phyloP scores from a whole-genome alignment of 2,797 vertebrate genomes.

The Cossypha dichroa region DNA sequence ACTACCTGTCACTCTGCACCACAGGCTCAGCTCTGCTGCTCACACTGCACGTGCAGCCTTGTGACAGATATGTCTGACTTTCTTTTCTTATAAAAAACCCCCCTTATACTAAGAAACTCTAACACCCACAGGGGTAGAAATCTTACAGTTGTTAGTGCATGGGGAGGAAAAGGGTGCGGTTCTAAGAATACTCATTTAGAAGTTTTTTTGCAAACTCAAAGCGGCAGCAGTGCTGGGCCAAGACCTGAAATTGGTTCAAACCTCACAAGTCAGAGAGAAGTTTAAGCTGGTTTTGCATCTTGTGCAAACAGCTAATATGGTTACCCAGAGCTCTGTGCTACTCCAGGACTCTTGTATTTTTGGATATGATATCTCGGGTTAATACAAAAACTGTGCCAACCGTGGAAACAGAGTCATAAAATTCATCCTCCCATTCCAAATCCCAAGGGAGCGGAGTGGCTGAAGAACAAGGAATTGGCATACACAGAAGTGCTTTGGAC shows the following conservation, averaged over 20 bases:
- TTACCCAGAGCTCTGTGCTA: background rate
- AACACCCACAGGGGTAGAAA: background rate
- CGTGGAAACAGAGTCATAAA: background rate
- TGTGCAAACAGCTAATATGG: background rate
- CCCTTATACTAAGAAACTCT: background rate
- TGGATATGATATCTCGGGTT: background rate
- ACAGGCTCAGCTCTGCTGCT: rapidly evolving
- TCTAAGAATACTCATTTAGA: background rate
- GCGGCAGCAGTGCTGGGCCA: background rate
- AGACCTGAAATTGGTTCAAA: background rate
- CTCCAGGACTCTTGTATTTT: background rate
- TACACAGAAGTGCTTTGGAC: background rate
- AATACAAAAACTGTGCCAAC: background rate
- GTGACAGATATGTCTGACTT: background rate
- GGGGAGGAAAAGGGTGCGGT: background rate
- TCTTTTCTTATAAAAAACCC: background rate
- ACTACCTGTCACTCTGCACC: rapidly evolving
- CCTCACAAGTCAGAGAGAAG: background rate
- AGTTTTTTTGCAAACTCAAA: background rate
- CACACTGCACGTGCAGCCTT: rapidly evolving
- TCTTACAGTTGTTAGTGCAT: background rate
- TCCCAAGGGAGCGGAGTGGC: rapidly evolving
- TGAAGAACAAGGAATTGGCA: background rate
- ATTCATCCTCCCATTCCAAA: background rate
- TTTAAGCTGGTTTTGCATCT: background rate